Conservation (phyloP, 2,113 vertebrate species). For the Stigmatopora argus region DNA sequence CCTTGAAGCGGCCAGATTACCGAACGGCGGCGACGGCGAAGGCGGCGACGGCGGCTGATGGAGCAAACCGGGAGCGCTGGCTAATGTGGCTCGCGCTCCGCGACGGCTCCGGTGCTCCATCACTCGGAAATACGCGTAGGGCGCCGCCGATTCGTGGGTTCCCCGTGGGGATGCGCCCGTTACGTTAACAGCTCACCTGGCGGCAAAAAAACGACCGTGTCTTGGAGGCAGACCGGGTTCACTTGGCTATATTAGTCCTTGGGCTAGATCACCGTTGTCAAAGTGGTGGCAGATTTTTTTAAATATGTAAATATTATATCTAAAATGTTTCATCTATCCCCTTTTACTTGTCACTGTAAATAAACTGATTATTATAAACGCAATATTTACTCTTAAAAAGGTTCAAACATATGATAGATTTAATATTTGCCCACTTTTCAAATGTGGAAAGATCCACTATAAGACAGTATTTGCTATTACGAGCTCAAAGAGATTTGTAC, state of each 20-base stretch:
- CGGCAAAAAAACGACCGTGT: constrained; percentile 40
- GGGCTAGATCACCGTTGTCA: too few relatives aligned
- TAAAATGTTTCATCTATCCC: too few relatives aligned
- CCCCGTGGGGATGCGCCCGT: constrained; percentile 53
- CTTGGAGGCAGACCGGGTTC: constrained; percentile 49
- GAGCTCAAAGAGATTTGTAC: too few relatives aligned
- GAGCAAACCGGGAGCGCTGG: constrained; percentile 44
- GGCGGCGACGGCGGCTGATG: constrained; percentile 41
- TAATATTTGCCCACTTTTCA: too few relatives aligned
- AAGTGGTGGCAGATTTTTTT: too few relatives aligned
- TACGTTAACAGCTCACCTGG: constrained; percentile 59
- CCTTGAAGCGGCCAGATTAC: constrained; percentile 61
- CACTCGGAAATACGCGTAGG: constrained; percentile 58
- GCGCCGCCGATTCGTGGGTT: constrained; percentile 55
- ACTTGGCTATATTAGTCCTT: constrained; percentile 1
- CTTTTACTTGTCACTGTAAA: too few relatives aligned
- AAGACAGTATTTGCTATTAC: too few relatives aligned
- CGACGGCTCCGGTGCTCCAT: constrained; percentile 43
- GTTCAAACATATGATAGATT: too few relatives aligned
- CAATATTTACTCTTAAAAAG: too few relatives aligned
- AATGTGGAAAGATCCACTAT: too few relatives aligned
- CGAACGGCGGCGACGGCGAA: constrained; percentile 13
- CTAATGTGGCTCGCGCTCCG: constrained; percentile 41
- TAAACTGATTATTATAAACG: too few relatives aligned
- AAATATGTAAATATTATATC: too few relatives aligned